Percentiles rank a stretch among this genome's conserved stretches.
These are phyloP conservation scores for Drosophila varians DNA, from an alignment of 1,140 invertebrate species.

Conservation along the genomic window DNA sequence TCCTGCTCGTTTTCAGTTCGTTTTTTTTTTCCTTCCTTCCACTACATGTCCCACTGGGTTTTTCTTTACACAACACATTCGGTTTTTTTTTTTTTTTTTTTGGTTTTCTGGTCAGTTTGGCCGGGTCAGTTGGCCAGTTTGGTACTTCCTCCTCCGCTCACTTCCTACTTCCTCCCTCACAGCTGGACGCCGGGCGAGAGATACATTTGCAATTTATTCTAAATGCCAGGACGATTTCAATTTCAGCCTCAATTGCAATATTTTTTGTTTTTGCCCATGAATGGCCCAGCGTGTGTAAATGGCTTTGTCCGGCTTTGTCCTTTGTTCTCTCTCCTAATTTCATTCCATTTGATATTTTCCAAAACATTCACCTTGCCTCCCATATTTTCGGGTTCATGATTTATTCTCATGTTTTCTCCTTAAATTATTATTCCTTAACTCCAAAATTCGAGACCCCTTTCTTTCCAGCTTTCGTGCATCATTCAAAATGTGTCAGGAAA, in stretches of 20 bases:
- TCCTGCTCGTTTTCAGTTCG: conserved; percentile 4
- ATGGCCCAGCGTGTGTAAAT: conserved; percentile 60
- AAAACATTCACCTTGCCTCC: conserved; percentile 42
- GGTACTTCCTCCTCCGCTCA: conserved; percentile 58
- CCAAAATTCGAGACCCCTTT: no score
- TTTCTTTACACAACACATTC: neutral
- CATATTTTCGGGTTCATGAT: neutral
- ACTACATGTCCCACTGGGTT: conserved; percentile 60
- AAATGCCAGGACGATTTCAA: conserved; percentile 58
- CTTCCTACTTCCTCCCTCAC: conserved; percentile 73
- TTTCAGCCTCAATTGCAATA: conserved; percentile 61
- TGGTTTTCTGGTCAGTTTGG: conserved; percentile 18
- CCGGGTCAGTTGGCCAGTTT: conserved; percentile 3
- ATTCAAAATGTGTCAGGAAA: conserved; percentile 30
- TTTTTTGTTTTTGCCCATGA: conserved; percentile 38
- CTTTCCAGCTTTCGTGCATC: neutral
- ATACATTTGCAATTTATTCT: conserved; percentile 79
- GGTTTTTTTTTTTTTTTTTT: neutral
- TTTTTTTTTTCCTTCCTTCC: conserved; percentile 9
- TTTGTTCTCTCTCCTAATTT: conserved; percentile 34
- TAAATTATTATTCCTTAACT: no score
- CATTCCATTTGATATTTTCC: conserved; percentile 9
- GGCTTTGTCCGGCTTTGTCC: conserved; percentile 21
- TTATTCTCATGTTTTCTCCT: no score
- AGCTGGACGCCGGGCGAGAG: conserved; percentile 41